Conservation (phyloP, 2,888 invertebrate genomes). For the Drosophila stalkeri region DNA sequence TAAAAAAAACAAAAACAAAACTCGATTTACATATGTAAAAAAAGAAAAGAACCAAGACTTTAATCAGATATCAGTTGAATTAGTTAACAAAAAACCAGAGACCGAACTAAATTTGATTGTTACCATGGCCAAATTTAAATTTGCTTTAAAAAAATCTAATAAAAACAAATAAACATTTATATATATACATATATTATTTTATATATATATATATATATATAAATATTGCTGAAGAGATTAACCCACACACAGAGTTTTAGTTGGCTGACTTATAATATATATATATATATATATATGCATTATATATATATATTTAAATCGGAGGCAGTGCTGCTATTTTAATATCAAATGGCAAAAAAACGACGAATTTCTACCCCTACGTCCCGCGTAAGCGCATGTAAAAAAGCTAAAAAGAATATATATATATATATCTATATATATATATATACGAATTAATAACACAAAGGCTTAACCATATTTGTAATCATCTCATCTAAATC, state of each 20-base stretch:
- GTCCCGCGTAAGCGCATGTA: constrained; percentile 57
- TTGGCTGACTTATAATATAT: constrained; percentile 65
- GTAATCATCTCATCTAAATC: constrained; percentile 85
- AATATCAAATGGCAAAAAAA: constrained; percentile 62
- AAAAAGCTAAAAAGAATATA: constrained; percentile 49
- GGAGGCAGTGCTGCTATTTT: constrained; percentile 53
- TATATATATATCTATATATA: constrained; percentile 39
- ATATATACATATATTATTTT: neutral
- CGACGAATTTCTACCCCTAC: constrained; percentile 39
- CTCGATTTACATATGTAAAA: constrained; percentile 35
- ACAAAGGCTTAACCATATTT: constrained; percentile 85
- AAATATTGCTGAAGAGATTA: constrained; percentile 82
- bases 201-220: constrained; percentile 6
- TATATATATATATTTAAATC: constrained; percentile 47
- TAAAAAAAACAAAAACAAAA: constrained; percentile 5
- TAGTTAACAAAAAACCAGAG: constrained; percentile 50
- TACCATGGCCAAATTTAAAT: constrained; percentile 54
- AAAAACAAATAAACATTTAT: constrained; percentile 25
- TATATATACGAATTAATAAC: constrained; percentile 65
- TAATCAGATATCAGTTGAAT: constrained; percentile 79
- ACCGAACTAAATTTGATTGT: constrained; percentile 40
- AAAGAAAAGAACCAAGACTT: constrained; percentile 60
- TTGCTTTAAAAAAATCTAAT: constrained; percentile 27
- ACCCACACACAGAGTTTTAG: constrained; percentile 77
- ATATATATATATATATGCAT: constrained; percentile 54